Evolutionary conservation across 2,888 invertebrate species (phyloP).

Genomic region (Dynastes maya): DNA sequence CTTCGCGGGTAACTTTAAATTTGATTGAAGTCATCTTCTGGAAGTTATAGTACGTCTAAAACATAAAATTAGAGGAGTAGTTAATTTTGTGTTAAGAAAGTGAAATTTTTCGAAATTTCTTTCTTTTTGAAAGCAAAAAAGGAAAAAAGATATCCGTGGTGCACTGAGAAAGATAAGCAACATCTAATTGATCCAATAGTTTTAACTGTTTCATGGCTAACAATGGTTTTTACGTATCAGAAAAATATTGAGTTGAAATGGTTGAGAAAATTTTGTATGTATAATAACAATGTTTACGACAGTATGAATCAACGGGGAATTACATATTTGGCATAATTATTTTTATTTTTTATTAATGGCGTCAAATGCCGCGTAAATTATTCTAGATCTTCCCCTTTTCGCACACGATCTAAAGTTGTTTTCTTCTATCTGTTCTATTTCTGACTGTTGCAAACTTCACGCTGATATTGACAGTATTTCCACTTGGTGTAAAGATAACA

Average conservation of each 20-base stretch:
- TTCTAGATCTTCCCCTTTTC: no score
- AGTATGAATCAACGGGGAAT: no score
- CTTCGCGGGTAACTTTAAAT: conserved; percentile 64
- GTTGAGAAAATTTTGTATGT: neutral
- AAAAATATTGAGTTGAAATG: neutral
- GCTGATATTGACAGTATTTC: no score
- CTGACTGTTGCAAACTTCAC: no score
- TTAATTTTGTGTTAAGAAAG: neutral
- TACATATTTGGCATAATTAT: no score
- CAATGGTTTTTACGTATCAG: no score
- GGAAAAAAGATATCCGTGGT: neutral
- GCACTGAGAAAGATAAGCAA: neutral
- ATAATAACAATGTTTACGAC: neutral
- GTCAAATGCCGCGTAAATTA: no score
- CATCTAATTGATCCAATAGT: neutral
- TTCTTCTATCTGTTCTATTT: no score
- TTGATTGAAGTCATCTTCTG: conserved; percentile 62
- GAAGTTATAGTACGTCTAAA: neutral
- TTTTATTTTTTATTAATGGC: no score
- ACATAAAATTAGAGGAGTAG: neutral
- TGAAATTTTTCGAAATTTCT: neutral
- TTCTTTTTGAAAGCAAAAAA: neutral
- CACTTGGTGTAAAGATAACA: no score
- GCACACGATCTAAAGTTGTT: no score
- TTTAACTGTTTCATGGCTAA: neutral